Evolutionary conservation across 2,888 invertebrate genomes (phyloP), one percentile per base, ranked within the genome.

Genomic region (Dione juno): DNA sequence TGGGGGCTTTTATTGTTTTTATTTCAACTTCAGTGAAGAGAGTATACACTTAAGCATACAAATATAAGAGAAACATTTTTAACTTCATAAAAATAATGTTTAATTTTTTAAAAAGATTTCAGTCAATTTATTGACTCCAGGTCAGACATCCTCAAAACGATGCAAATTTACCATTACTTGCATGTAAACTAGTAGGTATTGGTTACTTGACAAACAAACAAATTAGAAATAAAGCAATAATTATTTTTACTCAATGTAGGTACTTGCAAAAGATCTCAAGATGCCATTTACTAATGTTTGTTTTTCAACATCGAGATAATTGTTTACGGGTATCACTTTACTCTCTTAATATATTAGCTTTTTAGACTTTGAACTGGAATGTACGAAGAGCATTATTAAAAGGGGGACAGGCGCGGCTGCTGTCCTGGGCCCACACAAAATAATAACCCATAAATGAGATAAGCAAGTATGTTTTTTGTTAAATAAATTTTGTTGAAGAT

Each of bases 21-120:
- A 57, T 65, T 67, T 71, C 11, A 66, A 66, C 58, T 64, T 66
- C 41, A 48, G 64, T 50, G 43, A 61, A 68, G 53, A 65, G 66
- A 69, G 43, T 37, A 35, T 19, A n/a, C 19, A 63, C 63, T 37
- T 61, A 40, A 19, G n/a, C 40, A 41, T 40, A 40, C 48, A 14
- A 14, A 57, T 66, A 57, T 45, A 28, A 7, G 21, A 21, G 21
- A 43, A 21, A 28, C 19, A 59, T 21, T 43, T 9, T 19, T 16
- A 13, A 9, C 11, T 40, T 11, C 40, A n/a, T 5, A 37, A 54
- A n/a, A n/a, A n/a, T n/a, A n/a, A n/a, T n/a, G n/a, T n/a, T 13
- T 6, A 3, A 3, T 28, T 28, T 28, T 28, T n/a, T n/a, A n/a
- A n/a, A n/a, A n/a, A n/a, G 2, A 45, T n/a, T 2, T 45, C 6